Evolutionary conservation across 2,113 vertebrate genomes (phyloP).

Genomic region (Todiramphus saurophagus): DNA sequence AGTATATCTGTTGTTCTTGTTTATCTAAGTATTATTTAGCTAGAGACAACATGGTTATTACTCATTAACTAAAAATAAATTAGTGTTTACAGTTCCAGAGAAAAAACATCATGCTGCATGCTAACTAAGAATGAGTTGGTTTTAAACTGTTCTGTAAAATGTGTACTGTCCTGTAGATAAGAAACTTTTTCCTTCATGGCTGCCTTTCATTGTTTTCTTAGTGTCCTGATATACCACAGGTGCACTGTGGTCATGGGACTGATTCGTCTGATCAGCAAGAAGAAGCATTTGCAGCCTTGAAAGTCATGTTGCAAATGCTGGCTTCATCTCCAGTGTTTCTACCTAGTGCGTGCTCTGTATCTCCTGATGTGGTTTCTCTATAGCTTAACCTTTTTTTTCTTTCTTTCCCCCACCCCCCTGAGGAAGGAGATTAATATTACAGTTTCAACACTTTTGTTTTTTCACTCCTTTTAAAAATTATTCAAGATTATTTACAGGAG

Average conservation of each 20-base stretch:
- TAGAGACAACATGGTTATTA: neutral
- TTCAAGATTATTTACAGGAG: neutral
- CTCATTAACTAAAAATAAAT: neutral
- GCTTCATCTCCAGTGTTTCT: neutral
- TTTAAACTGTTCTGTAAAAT: neutral
- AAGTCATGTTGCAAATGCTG: neutral
- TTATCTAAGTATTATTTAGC: neutral
- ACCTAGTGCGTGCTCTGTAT: neutral
- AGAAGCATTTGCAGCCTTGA: neutral
- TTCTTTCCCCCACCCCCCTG: neutral
- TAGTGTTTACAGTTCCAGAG: neutral
- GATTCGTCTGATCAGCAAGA: neutral
- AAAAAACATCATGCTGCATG: neutral
- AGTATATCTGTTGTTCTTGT: neutral
- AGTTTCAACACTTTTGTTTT: neutral
- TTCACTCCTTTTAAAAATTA: neutral
- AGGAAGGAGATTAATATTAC: neutral
- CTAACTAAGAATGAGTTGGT: neutral
- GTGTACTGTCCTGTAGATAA: neutral
- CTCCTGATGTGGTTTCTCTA: neutral
- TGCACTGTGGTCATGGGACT: neutral
- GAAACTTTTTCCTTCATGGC: neutral
- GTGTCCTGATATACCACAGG: neutral
- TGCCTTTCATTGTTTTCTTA: neutral
- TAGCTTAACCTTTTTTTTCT: neutral